Base-by-base conservation (phyloP, 2,797 vertebrate species). In the Setipinna tenuifilis region DNA sequence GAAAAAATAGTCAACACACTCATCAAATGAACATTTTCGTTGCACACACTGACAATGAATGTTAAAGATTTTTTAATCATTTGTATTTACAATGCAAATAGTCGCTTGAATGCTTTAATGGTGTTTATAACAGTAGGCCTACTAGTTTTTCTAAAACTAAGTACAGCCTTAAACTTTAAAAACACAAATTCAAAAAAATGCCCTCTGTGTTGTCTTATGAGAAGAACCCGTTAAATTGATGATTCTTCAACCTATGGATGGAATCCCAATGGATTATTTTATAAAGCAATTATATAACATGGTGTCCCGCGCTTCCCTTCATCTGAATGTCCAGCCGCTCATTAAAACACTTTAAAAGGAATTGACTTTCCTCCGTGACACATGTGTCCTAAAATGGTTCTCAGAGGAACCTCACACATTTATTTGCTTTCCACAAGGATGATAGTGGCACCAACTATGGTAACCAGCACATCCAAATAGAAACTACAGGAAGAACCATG, bases 361-460 rank as follows among this genome's bases (percentile, higher is more conserved):
- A 21, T 78, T 35, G 41, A 78, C 31, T 17, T 78, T 78, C 71
- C 31, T 21, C 71, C 11, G 17, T 9, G 71, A 78, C 71, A 78
- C 71, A 78, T 78, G 31, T 41, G 17, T 78, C 71, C 71, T 41
- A 78, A 78, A 78, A 78, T 78, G 71, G 71, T 41, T 41, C 35
- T 78, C 17, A 78, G 25, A 35, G 41, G 17, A 78, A 44, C 16
- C 68, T 41, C 3, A 41, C 68, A 71, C 68, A 71, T 71, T 71
- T 71, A 50, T 83, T 50, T 17, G 21, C 16, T 46, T 25, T 68
- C 23, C 61, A 71, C 25, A 21, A 57, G 35, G 46, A 57, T 16
- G 28, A 57, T 57, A 17, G 31, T 68, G 62, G 0, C 71, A 44
- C 68, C 68, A 75, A 75, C 31, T 75, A 75, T 14, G 68, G 31